These are phyloP conservation scores for Uropetala carovei DNA, from an alignment of 2,888 invertebrate species.

Conservation along the genomic window DNA sequence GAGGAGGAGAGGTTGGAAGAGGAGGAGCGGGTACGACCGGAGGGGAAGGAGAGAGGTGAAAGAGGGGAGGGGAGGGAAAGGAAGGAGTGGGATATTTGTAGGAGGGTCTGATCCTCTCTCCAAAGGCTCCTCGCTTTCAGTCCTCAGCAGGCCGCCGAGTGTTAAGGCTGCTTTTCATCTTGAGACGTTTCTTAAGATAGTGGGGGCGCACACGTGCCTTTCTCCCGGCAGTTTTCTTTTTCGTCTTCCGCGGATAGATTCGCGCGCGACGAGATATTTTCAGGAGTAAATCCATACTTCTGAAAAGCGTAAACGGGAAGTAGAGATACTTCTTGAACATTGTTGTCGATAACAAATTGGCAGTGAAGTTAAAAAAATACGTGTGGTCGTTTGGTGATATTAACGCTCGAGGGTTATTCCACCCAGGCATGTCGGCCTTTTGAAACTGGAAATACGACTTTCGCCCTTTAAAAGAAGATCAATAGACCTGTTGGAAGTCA, in stretches of 20 bases:
- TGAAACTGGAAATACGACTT: neutral
- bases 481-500: neutral
- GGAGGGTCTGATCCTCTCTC: conserved; percentile 58
- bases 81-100: neutral
- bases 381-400: neutral
- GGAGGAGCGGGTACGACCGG: neutral
- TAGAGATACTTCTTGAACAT: neutral
- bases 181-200: neutral
- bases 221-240: neutral
- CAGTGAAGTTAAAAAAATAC: neutral
- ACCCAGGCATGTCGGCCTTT: neutral
- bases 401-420: neutral
- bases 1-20: neutral
- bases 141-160: conserved; percentile 40
- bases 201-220: neutral
- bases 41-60: neutral
- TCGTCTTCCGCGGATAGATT: neutral
- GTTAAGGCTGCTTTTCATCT: neutral
- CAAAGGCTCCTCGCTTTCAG: conserved; percentile 47
- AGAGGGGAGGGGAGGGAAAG: neutral
- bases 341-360: neutral
- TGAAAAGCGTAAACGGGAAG: neutral
- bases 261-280: neutral
- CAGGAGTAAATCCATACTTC: neutral
- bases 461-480: neutral